Percentiles rank a stretch among this genome's conserved stretches.
Evolutionary conservation across 2,113 vertebrate species (phyloP).

Genomic region (Catagonus wagneri): DNA sequence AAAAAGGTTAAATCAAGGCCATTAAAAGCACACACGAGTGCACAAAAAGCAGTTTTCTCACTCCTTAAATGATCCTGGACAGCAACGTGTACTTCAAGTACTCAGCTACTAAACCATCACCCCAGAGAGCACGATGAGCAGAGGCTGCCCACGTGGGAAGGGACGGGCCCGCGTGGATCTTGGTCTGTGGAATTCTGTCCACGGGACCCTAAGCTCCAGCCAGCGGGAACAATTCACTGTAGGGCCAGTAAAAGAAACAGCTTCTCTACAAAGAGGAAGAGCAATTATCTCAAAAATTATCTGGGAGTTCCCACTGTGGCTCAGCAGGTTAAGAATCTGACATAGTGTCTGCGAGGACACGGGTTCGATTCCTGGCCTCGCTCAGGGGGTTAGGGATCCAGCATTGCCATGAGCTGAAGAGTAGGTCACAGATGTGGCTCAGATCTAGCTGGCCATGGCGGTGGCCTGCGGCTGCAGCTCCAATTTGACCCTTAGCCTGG

Average conservation of each 20-base stretch:
- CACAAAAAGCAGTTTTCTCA: accelerated
- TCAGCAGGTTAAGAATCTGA: too few species aligned
- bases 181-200: accelerated
- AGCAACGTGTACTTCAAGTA: accelerated
- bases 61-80: accelerated
- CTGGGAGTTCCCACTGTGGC: too few species aligned
- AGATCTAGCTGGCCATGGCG: too few species aligned
- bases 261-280: background rate
- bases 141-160: accelerated
- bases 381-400: too few species aligned
- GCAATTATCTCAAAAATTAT: background rate
- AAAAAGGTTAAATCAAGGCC: background rate
- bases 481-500: too few species aligned
- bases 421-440: too few species aligned
- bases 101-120: accelerated
- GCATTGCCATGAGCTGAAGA: too few species aligned
- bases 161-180: accelerated
- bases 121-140: too few species aligned
- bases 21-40: background rate
- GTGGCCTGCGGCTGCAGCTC: too few species aligned
- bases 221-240: accelerated
- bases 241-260: accelerated
- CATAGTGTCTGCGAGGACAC: too few species aligned
- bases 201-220: accelerated
- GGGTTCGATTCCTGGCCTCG: too few species aligned